phyloP scores from a whole-genome alignment of 2,888 invertebrate genomes.

The Ochropleura leucogaster region DNA sequence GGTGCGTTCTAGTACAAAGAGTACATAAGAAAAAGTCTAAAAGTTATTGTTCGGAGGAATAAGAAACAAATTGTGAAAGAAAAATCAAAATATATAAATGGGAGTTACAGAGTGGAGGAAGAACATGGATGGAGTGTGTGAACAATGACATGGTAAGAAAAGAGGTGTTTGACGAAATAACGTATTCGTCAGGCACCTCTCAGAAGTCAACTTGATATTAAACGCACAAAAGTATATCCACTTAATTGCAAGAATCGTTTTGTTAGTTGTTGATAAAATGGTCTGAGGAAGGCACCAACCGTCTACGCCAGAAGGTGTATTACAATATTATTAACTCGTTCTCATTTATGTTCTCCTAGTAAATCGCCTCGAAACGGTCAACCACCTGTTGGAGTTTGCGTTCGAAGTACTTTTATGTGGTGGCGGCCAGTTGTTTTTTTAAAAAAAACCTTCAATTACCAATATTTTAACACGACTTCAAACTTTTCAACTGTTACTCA shows the following conservation, averaged over 20 bases:
- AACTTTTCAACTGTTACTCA: no score
- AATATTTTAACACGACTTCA: no score
- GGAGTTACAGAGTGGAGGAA: no score
- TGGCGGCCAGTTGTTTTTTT: background rate
- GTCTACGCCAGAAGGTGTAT: background rate
- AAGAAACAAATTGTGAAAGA: no score
- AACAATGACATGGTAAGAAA: no score
- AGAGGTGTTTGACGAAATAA: no score
- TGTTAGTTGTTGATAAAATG: background rate
- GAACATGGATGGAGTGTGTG: no score
- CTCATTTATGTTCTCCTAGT: conserved; percentile 34
- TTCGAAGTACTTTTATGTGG: no score
- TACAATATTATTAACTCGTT: background rate
- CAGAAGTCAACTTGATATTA: background rate
- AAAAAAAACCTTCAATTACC: background rate
- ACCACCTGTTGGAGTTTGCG: conserved; percentile 21
- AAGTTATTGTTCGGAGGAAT: background rate
- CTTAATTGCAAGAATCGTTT: background rate
- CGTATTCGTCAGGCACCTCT: background rate
- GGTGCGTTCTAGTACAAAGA: no score
- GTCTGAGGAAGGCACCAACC: background rate
- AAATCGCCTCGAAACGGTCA: conserved; percentile 12
- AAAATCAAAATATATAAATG: no score
- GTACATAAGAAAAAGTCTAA: background rate
- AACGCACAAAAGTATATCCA: background rate